These are phyloP conservation scores for Gari tellinella DNA, from an alignment of 2,888 invertebrate species.

Conservation along the genomic window DNA sequence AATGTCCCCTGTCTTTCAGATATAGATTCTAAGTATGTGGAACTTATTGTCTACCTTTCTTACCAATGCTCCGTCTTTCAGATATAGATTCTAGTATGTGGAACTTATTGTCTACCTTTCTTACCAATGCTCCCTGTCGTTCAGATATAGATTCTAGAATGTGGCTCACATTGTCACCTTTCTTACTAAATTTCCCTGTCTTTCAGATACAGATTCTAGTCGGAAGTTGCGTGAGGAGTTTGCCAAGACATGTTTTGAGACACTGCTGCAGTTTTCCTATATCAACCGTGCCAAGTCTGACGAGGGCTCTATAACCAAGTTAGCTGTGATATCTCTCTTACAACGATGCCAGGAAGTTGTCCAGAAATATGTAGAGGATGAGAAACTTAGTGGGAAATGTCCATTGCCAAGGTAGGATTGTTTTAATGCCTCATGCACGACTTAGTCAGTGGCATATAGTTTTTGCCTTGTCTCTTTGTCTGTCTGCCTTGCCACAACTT, in stretches of 20 bases:
- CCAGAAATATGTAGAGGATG: slow-evolving; percentile 93
- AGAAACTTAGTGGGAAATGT: slow-evolving; percentile 92
- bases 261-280: slow-evolving; percentile 95
- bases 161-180: no score
- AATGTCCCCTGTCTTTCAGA: no score
- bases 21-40: no score
- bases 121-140: no score
- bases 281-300: slow-evolving; percentile 83
- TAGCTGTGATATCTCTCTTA: slow-evolving; percentile 95
- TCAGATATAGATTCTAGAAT: no score
- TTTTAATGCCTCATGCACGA: not conserved
- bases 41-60: no score
- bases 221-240: slow-evolving; percentile 94
- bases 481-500: no score
- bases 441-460: no score
- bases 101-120: no score
- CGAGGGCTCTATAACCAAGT: slow-evolving; percentile 86
- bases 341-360: slow-evolving; percentile 97
- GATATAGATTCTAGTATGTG: no score
- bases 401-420: slow-evolving; percentile 90
- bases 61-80: no score
- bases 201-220: slow-evolving; percentile 90
- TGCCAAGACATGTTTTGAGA: slow-evolving; percentile 98
- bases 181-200: no score
- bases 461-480: not conserved